Conservation (phyloP, 2,797 vertebrate species). For the Mycteria americana region DNA sequence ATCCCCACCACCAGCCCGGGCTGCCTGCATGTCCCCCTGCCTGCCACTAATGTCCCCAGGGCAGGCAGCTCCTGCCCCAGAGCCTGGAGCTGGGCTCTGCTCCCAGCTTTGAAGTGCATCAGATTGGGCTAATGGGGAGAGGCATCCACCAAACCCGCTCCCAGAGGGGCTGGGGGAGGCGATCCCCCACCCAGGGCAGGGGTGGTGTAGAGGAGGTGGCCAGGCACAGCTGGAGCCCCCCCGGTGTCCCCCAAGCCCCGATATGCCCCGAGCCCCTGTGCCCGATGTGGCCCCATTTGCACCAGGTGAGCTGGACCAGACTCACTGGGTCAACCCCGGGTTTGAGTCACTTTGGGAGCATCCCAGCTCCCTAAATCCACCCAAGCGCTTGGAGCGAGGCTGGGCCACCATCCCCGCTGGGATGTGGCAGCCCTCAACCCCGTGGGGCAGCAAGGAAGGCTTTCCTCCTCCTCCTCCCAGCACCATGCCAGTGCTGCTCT, state of each 20-base stretch:
- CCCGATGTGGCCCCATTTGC: rapidly evolving
- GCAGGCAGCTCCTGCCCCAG: not conserved
- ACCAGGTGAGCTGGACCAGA: not conserved
- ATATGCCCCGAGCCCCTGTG: too few relatives aligned
- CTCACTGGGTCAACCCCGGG: rapidly evolving
- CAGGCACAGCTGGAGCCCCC: rapidly evolving
- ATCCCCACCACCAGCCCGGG: not conserved
- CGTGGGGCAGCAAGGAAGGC: not conserved
- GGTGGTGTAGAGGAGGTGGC: not conserved
- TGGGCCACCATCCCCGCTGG: not conserved
- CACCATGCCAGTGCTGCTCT: not conserved
- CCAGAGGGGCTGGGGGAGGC: not conserved
- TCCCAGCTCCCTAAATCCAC: not conserved
- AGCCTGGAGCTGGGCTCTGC: not conserved
- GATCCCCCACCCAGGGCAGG: not conserved
- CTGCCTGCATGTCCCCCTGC: not conserved
- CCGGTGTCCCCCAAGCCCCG: rapidly evolving
- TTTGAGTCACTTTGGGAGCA: not conserved
- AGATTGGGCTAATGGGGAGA: constrained; percentile 8
- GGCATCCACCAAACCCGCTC: not conserved
- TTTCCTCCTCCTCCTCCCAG: not conserved
- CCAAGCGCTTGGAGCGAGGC: rapidly evolving
- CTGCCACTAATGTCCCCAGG: constrained; percentile 19
- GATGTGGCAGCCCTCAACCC: not conserved
- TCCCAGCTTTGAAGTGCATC: constrained; percentile 53